Evolutionary conservation across 1,140 invertebrate genomes (phyloP).

Genomic region (Heliconius hewitsoni): DNA sequence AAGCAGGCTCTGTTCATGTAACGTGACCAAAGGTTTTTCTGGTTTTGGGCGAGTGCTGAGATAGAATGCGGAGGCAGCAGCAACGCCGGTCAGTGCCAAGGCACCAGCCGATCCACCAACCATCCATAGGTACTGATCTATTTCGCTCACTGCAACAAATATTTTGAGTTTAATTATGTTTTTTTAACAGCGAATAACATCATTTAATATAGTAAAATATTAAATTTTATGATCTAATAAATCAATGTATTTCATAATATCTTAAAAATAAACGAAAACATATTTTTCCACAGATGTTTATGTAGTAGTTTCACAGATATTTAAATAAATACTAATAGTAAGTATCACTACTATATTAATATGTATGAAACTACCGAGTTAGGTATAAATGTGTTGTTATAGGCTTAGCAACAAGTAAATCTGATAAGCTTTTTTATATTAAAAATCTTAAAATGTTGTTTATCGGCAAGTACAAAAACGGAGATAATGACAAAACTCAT

Average conservation of each 20-base stretch:
- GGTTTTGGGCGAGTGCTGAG: slow-evolving; percentile 87
- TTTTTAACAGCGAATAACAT: too few species aligned
- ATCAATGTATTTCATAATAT: background rate
- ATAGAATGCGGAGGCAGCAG: slow-evolving; percentile 87
- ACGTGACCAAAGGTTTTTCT: slow-evolving; percentile 88
- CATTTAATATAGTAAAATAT: too few species aligned
- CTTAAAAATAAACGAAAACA: background rate
- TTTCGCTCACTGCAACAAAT: slow-evolving; percentile 83
- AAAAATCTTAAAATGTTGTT: background rate
- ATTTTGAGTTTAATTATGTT: background rate
- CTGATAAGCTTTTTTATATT: background rate
- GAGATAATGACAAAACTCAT: slow-evolving; percentile 56
- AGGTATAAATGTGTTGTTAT: background rate
- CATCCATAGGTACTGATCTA: slow-evolving; percentile 89
- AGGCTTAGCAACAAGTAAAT: slow-evolving; percentile 14
- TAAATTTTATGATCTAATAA: too few species aligned
- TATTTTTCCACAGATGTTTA: background rate
- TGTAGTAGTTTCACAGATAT: background rate
- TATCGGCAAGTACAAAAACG: slow-evolving; percentile 47
- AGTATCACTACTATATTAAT: too few species aligned
- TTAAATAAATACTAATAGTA: too few species aligned
- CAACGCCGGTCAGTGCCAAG: slow-evolving; percentile 87
- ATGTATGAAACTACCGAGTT: too few species aligned
- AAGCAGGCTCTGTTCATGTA: slow-evolving; percentile 86
- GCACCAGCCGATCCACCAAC: slow-evolving; percentile 88